phyloP scores from a whole-genome alignment of 1,140 invertebrate genomes.

The Thaumatotibia leucotreta region DNA sequence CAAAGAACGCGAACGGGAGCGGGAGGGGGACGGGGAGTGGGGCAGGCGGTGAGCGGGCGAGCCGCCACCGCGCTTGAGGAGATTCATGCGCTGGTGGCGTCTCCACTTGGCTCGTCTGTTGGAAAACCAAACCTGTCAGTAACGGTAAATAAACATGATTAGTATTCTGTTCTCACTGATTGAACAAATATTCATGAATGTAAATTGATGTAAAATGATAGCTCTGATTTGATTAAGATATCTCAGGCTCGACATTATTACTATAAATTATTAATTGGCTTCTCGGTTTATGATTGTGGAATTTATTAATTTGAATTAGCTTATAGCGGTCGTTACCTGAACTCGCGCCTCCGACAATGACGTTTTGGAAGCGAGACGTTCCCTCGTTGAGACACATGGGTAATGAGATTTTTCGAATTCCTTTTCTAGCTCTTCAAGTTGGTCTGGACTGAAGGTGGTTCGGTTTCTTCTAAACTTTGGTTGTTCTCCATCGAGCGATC shows the following conservation, averaged over 20 bases:
- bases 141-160: slow-evolving; percentile 74
- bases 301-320: slow-evolving; percentile 14
- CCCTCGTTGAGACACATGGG: slow-evolving; percentile 95
- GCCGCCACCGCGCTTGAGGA: slow-evolving; percentile 85
- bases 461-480: slow-evolving; percentile 94
- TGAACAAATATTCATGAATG: slow-evolving; percentile 61
- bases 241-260: slow-evolving; percentile 32
- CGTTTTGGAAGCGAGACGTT: slow-evolving; percentile 93
- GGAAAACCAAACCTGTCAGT: slow-evolving; percentile 97
- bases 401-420: slow-evolving; percentile 98
- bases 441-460: slow-evolving; percentile 96
- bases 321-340: slow-evolving; percentile 83
- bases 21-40: slow-evolving; percentile 75
- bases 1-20: slow-evolving; percentile 75
- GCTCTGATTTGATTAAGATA: slow-evolving; percentile 43
- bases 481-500: slow-evolving; percentile 88
- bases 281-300: slow-evolving; percentile 21
- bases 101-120: slow-evolving; percentile 98
- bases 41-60: slow-evolving; percentile 75
- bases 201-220: slow-evolving; percentile 46
- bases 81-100: slow-evolving; percentile 95
- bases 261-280: slow-evolving; percentile 37
- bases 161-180: slow-evolving; percentile 60
- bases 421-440: slow-evolving; percentile 95
- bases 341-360: slow-evolving; percentile 96